Percentiles rank a stretch among this genome's conserved stretches.
These are phyloP conservation scores for Stenopsyche tienmushanensis DNA, from an alignment of 1,140 invertebrate genomes.

Conservation along the genomic window DNA sequence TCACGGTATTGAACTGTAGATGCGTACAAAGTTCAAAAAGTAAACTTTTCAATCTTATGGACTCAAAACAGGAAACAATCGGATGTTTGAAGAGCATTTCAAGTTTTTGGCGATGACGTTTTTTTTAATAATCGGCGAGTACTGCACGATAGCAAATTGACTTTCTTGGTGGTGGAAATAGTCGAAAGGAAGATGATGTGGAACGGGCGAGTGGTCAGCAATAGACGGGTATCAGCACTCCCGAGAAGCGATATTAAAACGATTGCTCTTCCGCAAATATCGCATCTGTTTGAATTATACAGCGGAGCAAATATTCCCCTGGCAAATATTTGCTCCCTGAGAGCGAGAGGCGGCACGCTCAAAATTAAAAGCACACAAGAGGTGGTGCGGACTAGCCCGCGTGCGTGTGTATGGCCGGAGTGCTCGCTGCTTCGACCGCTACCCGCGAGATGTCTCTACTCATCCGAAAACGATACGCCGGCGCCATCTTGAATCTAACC, in stretches of 20 bases:
- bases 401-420: slow-evolving; percentile 5
- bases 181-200: neutral
- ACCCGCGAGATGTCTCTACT: neutral
- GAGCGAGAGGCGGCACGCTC: slow-evolving; percentile 57
- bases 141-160: too few relatives aligned
- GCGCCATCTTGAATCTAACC: slow-evolving; percentile 5
- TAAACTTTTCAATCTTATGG: too few relatives aligned
- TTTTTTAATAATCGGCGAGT: too few relatives aligned
- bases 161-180: too few relatives aligned
- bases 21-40: too few relatives aligned
- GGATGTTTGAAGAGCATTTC: too few relatives aligned
- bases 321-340: slow-evolving; percentile 61
- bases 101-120: too few relatives aligned
- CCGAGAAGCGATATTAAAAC: slow-evolving; percentile 59
- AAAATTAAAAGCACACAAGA: slow-evolving; percentile 60
- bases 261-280: slow-evolving; percentile 67
- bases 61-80: too few relatives aligned
- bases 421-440: neutral
- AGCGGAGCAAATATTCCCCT: slow-evolving; percentile 66
- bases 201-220: slow-evolving; percentile 15
- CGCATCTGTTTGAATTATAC: slow-evolving; percentile 66
- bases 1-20: too few relatives aligned
- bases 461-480: neutral
- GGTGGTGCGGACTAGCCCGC: slow-evolving; percentile 15
- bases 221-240: slow-evolving; percentile 14